phyloP scores from a whole-genome alignment of 2,113 vertebrate species.

The Scopus umbretta region DNA sequence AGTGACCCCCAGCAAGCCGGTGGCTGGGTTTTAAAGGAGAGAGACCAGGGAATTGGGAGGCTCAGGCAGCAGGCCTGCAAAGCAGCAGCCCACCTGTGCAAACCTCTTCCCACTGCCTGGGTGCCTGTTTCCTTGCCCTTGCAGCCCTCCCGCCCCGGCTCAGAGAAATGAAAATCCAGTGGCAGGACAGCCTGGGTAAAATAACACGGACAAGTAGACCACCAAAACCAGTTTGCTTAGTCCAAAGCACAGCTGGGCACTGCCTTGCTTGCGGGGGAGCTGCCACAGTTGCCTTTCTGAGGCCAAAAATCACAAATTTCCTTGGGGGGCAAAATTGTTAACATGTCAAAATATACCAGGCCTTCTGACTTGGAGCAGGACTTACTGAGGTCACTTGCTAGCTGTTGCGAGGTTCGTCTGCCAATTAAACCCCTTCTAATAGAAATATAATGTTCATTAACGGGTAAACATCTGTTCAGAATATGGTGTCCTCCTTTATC shows the following conservation, averaged over 20 bases:
- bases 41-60: fast-evolving
- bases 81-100: not conserved
- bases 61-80: no score
- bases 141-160: fast-evolving
- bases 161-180: fast-evolving
- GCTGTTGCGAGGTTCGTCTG: not conserved
- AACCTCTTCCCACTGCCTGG: fast-evolving
- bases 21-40: not conserved
- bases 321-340: constrained; percentile 7
- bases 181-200: fast-evolving
- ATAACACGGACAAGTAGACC: fast-evolving
- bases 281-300: not conserved
- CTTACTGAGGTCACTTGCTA: not conserved
- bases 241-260: not conserved
- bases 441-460: not conserved
- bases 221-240: not conserved
- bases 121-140: not conserved
- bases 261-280: not conserved
- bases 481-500: not conserved
- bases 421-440: not conserved
- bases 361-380: not conserved
- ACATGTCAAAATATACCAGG: not conserved
- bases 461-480: not conserved
- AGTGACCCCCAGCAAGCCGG: not conserved
- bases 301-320: not conserved